phyloP scores from a whole-genome alignment of 2,113 vertebrate species.

The Cyphomyrus plagiostoma region DNA sequence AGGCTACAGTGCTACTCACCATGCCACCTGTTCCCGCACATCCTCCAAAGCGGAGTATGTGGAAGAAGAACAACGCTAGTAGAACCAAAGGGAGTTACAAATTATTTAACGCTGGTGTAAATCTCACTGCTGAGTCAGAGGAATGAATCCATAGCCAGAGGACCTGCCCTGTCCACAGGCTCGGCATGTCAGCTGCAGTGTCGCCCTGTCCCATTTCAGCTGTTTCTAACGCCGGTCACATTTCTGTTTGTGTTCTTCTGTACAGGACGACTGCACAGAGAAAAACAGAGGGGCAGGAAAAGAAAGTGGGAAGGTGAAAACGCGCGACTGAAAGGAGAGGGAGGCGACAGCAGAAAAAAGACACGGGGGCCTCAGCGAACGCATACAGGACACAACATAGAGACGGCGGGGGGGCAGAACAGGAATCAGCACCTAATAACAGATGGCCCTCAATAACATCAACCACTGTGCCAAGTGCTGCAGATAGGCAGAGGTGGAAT shows the following conservation, averaged over 20 bases:
- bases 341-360: conserved; percentile 60
- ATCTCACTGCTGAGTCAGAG: not conserved
- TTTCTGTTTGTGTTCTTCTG: not conserved
- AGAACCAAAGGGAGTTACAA: not conserved
- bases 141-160: not conserved
- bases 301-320: conserved; percentile 78
- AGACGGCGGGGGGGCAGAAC: conserved; percentile 69
- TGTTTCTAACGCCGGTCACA: not conserved
- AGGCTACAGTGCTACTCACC: not conserved
- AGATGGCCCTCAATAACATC: conserved; percentile 62
- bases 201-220: not conserved
- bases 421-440: conserved; percentile 65
- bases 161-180: not conserved
- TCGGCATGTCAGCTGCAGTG: not conserved
- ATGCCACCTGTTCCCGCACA: not conserved
- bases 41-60: not conserved
- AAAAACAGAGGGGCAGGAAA: conserved; percentile 73
- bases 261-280: conserved; percentile 55
- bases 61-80: not conserved
- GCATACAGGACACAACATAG: conserved; percentile 81
- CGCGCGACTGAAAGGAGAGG: conserved; percentile 51
- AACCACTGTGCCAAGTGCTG: conserved; percentile 31
- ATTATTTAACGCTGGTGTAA: not conserved
- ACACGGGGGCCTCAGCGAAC: conserved; percentile 74
- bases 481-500: not conserved